Base-by-base conservation (phyloP, 2,113 vertebrate species). In the Nyctereutes procyonoides region DNA sequence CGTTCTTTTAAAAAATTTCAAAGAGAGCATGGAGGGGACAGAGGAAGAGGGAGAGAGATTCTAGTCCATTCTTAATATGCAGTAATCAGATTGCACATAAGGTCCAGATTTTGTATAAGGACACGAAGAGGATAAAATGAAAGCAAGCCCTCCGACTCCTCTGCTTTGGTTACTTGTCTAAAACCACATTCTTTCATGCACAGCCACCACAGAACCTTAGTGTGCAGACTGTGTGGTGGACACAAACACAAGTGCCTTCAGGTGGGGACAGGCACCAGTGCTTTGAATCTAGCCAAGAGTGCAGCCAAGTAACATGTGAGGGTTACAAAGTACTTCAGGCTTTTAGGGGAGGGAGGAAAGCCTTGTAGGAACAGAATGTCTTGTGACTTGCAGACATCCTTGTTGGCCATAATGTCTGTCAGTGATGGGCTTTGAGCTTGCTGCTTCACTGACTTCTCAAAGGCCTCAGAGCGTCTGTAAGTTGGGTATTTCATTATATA, bases 311-410 rank as follows among this genome's bases (percentile, higher is more conserved):
- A n/a, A 35, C 26, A 0, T 3, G 0, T 5, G 38, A 55, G 30
- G 71, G 24, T 77, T 26, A 0, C 19, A 7, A 0, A 8, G 35
- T 26, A 0, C 16, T 77, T n/a, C 0, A 63, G 91, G 53, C 82
- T 51, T 63, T 82, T 35, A n/a, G 15, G 60, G 38, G 43, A 90
- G 38, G 30, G 63, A 60, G 17, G 26, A 96, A 32, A 65, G 60
- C 58, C 28, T 65, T 16, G 14, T 55, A 30, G 71, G 69, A 62
- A 38, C 20, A 87, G 24, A 90, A 58, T 65, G 8, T 81, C 30
- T 7, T 17, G 22, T 69, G 71, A 73, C 20, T 74, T 67, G 16
- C 26, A 71, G 76, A n/a, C 53, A 2, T n/a, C 60, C n/a, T 15
- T 62, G 74, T 60, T 43, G 35, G 38, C 82, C 15, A n/a, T 92